Conservation (phyloP, 2,113 vertebrate genomes). For the Cynoglossus semilaevis region DNA sequence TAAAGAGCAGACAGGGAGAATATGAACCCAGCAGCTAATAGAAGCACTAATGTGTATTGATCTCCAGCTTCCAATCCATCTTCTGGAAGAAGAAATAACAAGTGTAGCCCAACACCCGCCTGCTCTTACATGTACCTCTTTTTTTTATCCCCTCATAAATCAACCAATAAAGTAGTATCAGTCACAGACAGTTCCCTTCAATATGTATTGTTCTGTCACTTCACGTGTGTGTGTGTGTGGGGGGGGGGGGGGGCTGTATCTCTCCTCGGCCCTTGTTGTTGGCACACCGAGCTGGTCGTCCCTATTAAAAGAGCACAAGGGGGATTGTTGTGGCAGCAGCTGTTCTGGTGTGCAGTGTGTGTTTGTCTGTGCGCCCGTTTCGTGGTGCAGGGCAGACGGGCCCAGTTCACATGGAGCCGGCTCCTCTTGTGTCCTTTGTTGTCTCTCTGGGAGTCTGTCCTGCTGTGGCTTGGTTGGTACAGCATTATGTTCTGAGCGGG, state of each 20-base stretch:
- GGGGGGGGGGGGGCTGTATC: slow-evolving; percentile 40
- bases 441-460: slow-evolving; percentile 70
- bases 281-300: slow-evolving; percentile 43
- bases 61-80: slow-evolving; percentile 45
- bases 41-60: slow-evolving; percentile 67
- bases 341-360: slow-evolving; percentile 49
- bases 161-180: slow-evolving; percentile 47
- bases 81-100: slow-evolving; percentile 18
- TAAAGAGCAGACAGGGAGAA: slow-evolving; percentile 12
- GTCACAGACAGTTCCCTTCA: slow-evolving; percentile 53
- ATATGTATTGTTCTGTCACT: slow-evolving; percentile 49
- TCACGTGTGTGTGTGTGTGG: slow-evolving; percentile 36
- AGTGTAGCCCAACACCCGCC: slow-evolving; percentile 21
- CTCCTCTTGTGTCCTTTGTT: slow-evolving; percentile 80
- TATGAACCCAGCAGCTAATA: slow-evolving; percentile 37
- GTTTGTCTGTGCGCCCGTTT: slow-evolving; percentile 26
- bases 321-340: slow-evolving; percentile 75
- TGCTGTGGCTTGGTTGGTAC: slow-evolving; percentile 44
- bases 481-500: slow-evolving; percentile 33
- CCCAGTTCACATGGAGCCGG: slow-evolving; percentile 71
- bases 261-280: slow-evolving; percentile 48
- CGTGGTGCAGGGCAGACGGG: slow-evolving; percentile 60
- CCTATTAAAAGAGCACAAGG: slow-evolving; percentile 71
- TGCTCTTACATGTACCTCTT: slow-evolving; percentile 8
- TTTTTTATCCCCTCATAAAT: slow-evolving; percentile 26